phyloP scores from a whole-genome alignment of 2,888 invertebrate species.

The Sialis lutaria region DNA sequence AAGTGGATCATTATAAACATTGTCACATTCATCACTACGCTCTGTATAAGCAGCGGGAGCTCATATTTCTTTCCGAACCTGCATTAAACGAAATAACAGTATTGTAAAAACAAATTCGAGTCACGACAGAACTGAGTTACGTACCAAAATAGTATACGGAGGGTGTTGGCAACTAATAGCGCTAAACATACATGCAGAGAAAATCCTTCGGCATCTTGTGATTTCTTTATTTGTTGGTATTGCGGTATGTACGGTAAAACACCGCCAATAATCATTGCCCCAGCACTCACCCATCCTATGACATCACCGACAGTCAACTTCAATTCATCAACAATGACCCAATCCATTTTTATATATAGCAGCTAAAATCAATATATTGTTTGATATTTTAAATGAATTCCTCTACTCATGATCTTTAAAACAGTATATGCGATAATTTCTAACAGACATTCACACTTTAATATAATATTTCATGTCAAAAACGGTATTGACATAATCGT shows the following conservation, averaged over 20 bases:
- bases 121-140: slow-evolving; percentile 17
- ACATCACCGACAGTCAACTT: slow-evolving; percentile 58
- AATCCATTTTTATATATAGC: slow-evolving; percentile 38
- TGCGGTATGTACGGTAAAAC: slow-evolving; percentile 93
- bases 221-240: slow-evolving; percentile 78
- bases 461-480: not conserved
- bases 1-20: slow-evolving; percentile 94
- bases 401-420: not conserved
- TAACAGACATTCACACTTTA: not conserved
- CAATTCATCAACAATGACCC: slow-evolving; percentile 60
- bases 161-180: slow-evolving; percentile 85
- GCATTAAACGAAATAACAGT: slow-evolving; percentile 12
- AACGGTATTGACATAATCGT: no score
- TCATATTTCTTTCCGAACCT: slow-evolving; percentile 99
- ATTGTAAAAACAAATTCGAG: not conserved
- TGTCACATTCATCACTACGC: slow-evolving; percentile 89
- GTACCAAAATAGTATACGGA: slow-evolving; percentile 96
- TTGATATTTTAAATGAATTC: not conserved
- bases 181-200: slow-evolving; percentile 93
- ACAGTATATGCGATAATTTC: not conserved
- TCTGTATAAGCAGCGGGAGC: slow-evolving; percentile 84
- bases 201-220: slow-evolving; percentile 92
- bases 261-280: slow-evolving; percentile 89
- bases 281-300: slow-evolving; percentile 63
- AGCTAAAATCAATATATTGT: not conserved